These are phyloP conservation scores for Solenopsis invicta DNA, from an alignment of 1,140 invertebrate genomes.

Conservation along the genomic window DNA sequence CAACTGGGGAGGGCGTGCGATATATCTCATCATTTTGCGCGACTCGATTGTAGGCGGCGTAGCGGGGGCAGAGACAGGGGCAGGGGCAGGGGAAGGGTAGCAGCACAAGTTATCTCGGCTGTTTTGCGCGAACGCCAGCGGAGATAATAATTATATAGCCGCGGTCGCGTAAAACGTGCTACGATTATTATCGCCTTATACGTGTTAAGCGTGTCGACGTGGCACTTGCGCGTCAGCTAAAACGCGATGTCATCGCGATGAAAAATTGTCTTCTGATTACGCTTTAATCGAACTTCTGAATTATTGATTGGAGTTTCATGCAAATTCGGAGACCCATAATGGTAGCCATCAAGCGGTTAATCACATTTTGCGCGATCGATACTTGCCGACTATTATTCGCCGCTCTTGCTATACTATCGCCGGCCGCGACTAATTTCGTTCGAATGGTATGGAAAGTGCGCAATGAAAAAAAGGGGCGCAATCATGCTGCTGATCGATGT, in stretches of 20 bases:
- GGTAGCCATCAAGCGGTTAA: slow-evolving; percentile 62
- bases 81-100: background rate
- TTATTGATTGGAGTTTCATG: slow-evolving; percentile 65
- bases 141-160: slow-evolving; percentile 33
- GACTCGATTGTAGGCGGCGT: background rate
- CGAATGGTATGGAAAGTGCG: slow-evolving; percentile 3
- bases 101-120: slow-evolving; percentile 3
- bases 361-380: slow-evolving; percentile 60
- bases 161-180: slow-evolving; percentile 34
- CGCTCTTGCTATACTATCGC: slow-evolving; percentile 19
- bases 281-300: slow-evolving; percentile 63
- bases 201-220: slow-evolving; percentile 25
- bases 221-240: slow-evolving; percentile 4
- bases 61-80: background rate
- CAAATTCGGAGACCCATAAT: slow-evolving; percentile 62
- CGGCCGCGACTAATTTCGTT: slow-evolving; percentile 42
- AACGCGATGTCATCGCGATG: slow-evolving; percentile 52
- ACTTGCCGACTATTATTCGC: slow-evolving; percentile 61
- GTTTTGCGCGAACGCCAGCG: slow-evolving; percentile 18
- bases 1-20: slow-evolving; percentile 17
- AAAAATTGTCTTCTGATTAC: slow-evolving; percentile 64
- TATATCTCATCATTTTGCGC: slow-evolving; percentile 48
- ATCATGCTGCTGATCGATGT: slow-evolving; percentile 5
- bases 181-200: slow-evolving; percentile 47
- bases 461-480: slow-evolving; percentile 10